These are phyloP conservation scores for Drosophila tsacasi DNA, from an alignment of 1,140 invertebrate genomes.

Conservation along the genomic window DNA sequence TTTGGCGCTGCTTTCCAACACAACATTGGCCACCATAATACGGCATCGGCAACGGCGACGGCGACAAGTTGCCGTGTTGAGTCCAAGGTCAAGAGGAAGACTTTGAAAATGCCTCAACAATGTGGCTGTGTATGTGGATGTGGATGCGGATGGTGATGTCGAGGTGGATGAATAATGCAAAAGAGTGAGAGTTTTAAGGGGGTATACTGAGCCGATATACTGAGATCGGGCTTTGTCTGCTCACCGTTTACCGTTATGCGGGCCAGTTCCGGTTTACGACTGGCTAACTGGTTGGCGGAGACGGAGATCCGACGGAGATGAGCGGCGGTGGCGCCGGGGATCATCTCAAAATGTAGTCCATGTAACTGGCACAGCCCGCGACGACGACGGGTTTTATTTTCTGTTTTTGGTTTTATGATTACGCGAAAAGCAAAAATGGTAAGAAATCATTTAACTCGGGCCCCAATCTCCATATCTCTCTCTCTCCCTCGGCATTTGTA, in stretches of 20 bases:
- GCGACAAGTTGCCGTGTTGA: constrained; percentile 65
- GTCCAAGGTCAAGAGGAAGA: constrained; percentile 85
- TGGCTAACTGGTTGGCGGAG: constrained; percentile 50
- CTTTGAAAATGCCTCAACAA: constrained; percentile 80
- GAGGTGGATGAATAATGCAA: constrained; percentile 73
- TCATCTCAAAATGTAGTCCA: constrained; percentile 70
- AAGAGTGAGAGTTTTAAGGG: constrained; percentile 49
- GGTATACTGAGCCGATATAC: constrained; percentile 1
- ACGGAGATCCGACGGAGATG: not conserved
- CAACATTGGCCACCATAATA: constrained; percentile 34
- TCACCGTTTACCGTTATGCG: constrained; percentile 75
- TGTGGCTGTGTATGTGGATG: constrained; percentile 29
- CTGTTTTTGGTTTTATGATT: constrained; percentile 63
- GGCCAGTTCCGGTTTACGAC: constrained; percentile 79
- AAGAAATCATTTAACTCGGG: constrained; percentile 49
- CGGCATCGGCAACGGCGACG: constrained; percentile 23
- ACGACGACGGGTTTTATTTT: constrained; percentile 38
- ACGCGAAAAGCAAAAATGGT: constrained; percentile 65
- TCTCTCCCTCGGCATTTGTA: not conserved
- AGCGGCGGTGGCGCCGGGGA: constrained; percentile 1
- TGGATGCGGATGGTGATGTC: constrained; percentile 4
- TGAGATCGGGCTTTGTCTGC: constrained; percentile 32
- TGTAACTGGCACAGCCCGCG: constrained; percentile 76
- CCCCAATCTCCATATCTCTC: constrained; percentile 31
- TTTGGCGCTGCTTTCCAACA: constrained; percentile 79